These are phyloP conservation scores for Burhinus bistriatus DNA, from an alignment of 2,113 vertebrate genomes.

Conservation along the genomic window DNA sequence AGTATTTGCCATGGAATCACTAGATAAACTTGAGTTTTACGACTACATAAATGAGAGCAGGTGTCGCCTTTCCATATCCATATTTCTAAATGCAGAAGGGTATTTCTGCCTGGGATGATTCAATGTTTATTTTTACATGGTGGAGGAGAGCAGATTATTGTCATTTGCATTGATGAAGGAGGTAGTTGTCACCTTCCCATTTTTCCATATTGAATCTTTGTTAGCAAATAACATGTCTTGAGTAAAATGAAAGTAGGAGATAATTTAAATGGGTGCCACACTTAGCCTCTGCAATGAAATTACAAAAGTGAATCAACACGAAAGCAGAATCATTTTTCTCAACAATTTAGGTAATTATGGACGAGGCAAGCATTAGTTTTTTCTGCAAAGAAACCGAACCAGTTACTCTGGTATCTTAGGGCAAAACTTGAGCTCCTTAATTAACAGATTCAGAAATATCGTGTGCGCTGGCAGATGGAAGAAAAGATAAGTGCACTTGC, in stretches of 20 bases:
- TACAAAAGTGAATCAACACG: conserved; percentile 57
- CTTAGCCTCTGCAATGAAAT: conserved; percentile 21
- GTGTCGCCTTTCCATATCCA: background rate
- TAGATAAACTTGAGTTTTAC: background rate
- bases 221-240: conserved; percentile 47
- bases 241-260: conserved; percentile 38
- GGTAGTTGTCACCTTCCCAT: conserved; percentile 47
- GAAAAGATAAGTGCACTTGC: background rate
- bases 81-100: conserved; percentile 20
- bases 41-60: background rate
- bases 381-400: background rate
- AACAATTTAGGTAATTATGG: conserved; percentile 51
- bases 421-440: conserved; percentile 48
- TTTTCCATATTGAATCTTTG: conserved; percentile 48
- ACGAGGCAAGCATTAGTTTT: conserved; percentile 25
- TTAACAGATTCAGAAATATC: conserved; percentile 49
- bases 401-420: conserved; percentile 28
- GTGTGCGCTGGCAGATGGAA: background rate
- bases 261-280: conserved; percentile 29
- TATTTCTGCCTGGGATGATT: conserved; percentile 41
- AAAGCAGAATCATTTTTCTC: conserved; percentile 31
- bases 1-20: background rate
- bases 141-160: conserved; percentile 50
- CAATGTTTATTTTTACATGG: conserved; percentile 45
- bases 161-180: conserved; percentile 47